Percentiles rank a stretch among this genome's conserved stretches.
phyloP scores from a whole-genome alignment of 2,113 vertebrate genomes.

The Pseudonaja textilis region DNA sequence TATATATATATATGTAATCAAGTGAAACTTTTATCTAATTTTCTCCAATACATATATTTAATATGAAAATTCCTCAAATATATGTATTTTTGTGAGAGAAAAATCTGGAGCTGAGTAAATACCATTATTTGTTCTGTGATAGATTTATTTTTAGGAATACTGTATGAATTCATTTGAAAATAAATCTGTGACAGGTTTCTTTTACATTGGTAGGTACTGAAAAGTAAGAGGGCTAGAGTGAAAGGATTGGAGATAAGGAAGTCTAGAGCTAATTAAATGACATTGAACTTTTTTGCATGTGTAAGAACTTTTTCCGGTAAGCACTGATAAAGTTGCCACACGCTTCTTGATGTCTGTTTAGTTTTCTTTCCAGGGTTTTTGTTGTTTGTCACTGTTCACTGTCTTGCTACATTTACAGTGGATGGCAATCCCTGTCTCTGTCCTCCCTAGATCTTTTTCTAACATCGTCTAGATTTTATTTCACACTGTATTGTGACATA shows the following conservation, averaged over 20 bases:
- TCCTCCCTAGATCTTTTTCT: not conserved
- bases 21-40: not conserved
- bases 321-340: not conserved
- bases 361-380: not conserved
- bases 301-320: not conserved
- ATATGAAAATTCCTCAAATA: not conserved
- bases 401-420: not conserved
- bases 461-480: not conserved
- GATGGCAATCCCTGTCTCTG: not conserved
- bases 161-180: not conserved
- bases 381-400: not conserved
- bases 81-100: not conserved
- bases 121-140: not conserved
- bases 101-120: not conserved
- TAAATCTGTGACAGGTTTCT: not conserved
- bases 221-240: not conserved
- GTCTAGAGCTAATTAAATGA: not conserved
- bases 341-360: not conserved
- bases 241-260: not conserved
- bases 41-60: not conserved
- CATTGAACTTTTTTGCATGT: not conserved
- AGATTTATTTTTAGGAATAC: not conserved
- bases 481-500: not conserved
- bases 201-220: not conserved
- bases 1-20: not conserved